Conservation (phyloP, 1,140 invertebrate species). For the Drosophila parvula region DNA sequence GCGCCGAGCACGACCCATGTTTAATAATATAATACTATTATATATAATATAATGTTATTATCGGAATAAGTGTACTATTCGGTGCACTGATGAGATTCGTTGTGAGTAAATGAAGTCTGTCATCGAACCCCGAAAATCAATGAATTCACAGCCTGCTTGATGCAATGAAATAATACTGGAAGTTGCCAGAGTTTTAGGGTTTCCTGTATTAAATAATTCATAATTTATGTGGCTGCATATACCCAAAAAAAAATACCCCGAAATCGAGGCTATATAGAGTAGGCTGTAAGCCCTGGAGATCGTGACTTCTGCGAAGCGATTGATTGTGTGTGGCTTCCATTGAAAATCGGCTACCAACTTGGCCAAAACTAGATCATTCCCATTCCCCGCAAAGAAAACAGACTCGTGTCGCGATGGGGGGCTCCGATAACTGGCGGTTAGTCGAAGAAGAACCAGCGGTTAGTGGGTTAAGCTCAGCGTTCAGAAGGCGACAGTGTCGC, state of each 20-base stretch:
- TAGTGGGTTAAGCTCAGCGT: constrained; percentile 37
- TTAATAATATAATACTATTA: no score
- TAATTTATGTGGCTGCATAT: not conserved
- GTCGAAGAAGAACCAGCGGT: constrained; percentile 16
- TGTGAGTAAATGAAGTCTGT: no score
- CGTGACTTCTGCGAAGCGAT: constrained; percentile 45
- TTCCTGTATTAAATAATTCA: no score
- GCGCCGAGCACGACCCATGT: not conserved
- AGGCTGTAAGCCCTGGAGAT: constrained; percentile 5
- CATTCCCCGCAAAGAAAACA: not conserved
- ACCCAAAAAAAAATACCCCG: constrained; percentile 12
- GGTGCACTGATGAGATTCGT: no score
- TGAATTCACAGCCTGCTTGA: no score
- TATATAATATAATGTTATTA: no score
- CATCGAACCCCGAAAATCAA: no score
- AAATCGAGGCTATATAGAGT: constrained; percentile 10
- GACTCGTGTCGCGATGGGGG: constrained; percentile 29
- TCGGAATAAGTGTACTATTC: no score
- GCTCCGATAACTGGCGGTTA: constrained; percentile 20
- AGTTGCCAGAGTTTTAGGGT: no score
- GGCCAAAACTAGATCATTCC: constrained; percentile 20
- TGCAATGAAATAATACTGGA: no score
- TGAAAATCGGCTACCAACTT: constrained; percentile 45
- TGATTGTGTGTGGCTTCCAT: constrained; percentile 54
- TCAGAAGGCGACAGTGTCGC: constrained; percentile 51